Conservation (phyloP, 2,888 invertebrate genomes). For the Timema podura region DNA sequence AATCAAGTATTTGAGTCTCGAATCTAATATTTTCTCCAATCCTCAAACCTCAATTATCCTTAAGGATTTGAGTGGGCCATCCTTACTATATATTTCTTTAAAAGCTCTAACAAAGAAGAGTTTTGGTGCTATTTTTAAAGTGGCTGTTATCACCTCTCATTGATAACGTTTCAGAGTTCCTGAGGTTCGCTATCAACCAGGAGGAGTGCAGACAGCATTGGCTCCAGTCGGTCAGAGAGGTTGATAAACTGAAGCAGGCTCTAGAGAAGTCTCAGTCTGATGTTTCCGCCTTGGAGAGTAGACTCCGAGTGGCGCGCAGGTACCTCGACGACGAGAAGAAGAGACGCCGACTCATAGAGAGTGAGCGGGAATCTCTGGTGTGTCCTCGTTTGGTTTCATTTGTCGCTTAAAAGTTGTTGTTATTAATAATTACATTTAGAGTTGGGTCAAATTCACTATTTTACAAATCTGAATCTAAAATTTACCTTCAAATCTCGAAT, state of each 20-base stretch:
- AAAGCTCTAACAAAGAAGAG: too few relatives aligned
- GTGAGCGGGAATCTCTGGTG: slow-evolving; percentile 63
- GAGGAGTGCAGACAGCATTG: slow-evolving; percentile 68
- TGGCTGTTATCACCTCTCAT: background rate
- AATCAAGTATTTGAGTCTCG: too few relatives aligned
- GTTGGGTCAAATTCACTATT: slow-evolving; percentile 21
- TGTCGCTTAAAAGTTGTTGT: background rate
- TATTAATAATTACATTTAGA: slow-evolving; percentile 27
- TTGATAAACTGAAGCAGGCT: slow-evolving; percentile 64
- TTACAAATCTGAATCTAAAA: too few relatives aligned
- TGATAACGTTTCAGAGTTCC: slow-evolving; percentile 56
- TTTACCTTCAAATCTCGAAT: too few relatives aligned
- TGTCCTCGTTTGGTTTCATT: background rate
- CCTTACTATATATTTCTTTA: too few relatives aligned
- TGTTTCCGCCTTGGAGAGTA: slow-evolving; percentile 70
- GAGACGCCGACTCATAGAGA: slow-evolving; percentile 62
- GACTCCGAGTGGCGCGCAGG: slow-evolving; percentile 74
- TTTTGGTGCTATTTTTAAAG: too few relatives aligned
- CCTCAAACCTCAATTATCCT: too few relatives aligned
- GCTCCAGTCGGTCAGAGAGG: slow-evolving; percentile 65
- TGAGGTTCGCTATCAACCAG: slow-evolving; percentile 67
- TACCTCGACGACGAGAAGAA: slow-evolving; percentile 76
- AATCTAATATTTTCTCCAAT: too few relatives aligned
- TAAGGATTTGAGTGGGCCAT: too few relatives aligned
- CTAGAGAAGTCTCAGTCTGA: slow-evolving; percentile 68